These are phyloP conservation scores for Steatornis caripensis DNA, from an alignment of 2,113 vertebrate genomes.

Conservation along the genomic window DNA sequence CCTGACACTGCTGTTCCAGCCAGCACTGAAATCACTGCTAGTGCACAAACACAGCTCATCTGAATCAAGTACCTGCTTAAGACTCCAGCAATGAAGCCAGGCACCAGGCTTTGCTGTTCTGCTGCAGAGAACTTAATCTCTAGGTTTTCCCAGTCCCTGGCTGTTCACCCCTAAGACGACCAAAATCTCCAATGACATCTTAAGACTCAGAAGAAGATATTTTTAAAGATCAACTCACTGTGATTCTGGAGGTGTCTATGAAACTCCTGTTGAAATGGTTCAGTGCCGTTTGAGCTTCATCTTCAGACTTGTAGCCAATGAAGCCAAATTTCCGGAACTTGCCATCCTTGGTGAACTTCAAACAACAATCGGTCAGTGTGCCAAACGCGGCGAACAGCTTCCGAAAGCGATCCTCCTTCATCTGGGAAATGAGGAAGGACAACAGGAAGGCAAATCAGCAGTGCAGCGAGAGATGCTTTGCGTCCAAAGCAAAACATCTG, in stretches of 20 bases:
- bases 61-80: background rate
- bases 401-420: slow-evolving; percentile 90
- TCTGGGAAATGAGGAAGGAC: slow-evolving; percentile 51
- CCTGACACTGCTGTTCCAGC: background rate
- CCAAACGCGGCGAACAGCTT: slow-evolving; percentile 87
- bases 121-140: background rate
- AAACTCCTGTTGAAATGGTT: slow-evolving; percentile 89
- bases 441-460: background rate
- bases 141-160: too few species aligned
- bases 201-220: accelerated
- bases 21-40: background rate
- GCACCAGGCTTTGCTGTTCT: background rate
- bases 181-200: background rate
- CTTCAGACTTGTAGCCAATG: slow-evolving; percentile 89
- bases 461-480: accelerated
- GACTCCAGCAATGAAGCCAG: background rate
- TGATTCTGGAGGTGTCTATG: slow-evolving; percentile 87
- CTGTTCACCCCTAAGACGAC: background rate
- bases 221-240: slow-evolving; percentile 62
- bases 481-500: accelerated
- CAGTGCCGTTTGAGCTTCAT: slow-evolving; percentile 80
- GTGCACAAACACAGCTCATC: background rate
- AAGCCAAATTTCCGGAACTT: slow-evolving; percentile 96
- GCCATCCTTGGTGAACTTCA: slow-evolving; percentile 93
- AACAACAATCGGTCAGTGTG: slow-evolving; percentile 85